Evolutionary conservation across 2,888 invertebrate genomes (phyloP).

Genomic region (Chloroclystis v-ata): DNA sequence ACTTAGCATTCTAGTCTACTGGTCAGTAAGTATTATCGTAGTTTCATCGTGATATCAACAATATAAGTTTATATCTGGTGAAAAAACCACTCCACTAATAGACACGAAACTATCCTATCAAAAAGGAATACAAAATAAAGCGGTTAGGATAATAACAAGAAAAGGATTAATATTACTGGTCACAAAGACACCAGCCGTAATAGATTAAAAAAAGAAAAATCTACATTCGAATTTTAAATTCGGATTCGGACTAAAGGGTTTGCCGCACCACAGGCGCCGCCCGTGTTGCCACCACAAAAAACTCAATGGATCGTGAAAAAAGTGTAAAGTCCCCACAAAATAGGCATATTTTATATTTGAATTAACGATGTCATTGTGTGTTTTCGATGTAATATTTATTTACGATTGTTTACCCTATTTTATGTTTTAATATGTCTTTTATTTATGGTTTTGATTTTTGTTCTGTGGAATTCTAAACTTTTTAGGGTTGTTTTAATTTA

Average conservation of each 20-base stretch:
- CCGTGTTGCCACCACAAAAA: conserved; percentile 57
- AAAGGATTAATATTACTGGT: conserved; percentile 51
- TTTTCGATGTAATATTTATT: conserved; percentile 74
- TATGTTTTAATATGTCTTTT: conserved; percentile 73
- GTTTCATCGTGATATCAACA: too few species aligned
- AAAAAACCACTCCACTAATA: conserved; percentile 41
- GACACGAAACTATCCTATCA: conserved; percentile 38
- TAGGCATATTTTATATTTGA: conserved; percentile 71
- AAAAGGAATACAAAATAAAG: conserved; percentile 54
- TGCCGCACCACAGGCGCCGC: conserved; percentile 70
- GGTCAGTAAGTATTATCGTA: too few species aligned
- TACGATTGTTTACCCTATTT: conserved; percentile 76
- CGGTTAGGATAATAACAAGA: conserved; percentile 61
- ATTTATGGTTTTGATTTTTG: conserved; percentile 65
- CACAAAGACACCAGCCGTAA: conserved; percentile 25
- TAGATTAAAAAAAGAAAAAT: conserved; percentile 36
- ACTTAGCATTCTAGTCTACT: neutral
- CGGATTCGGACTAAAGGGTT: conserved; percentile 65
- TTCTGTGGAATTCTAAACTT: conserved; percentile 48
- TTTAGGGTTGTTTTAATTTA: conserved; percentile 60
- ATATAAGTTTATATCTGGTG: too few species aligned
- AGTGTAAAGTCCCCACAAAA: conserved; percentile 70
- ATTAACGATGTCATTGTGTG: conserved; percentile 70
- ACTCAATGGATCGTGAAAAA: conserved; percentile 47
- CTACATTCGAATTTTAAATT: conserved; percentile 50